phyloP scores from a whole-genome alignment of 2,888 invertebrate genomes.

The Ennomos erosarius region DNA sequence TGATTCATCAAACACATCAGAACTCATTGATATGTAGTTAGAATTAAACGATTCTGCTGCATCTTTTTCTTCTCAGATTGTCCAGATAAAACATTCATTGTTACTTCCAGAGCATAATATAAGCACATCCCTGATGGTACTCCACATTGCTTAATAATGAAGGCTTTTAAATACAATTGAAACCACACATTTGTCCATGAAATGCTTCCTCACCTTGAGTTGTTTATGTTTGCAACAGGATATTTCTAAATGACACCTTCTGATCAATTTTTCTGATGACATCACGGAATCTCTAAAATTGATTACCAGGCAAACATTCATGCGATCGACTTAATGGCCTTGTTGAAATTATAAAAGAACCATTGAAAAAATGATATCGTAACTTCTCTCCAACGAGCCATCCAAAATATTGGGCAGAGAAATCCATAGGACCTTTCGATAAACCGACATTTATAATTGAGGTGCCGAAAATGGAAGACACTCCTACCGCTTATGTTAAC shows the following conservation, averaged over 20 bases:
- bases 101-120: slow-evolving; percentile 16
- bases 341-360: slow-evolving; percentile 9
- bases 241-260: slow-evolving; percentile 11
- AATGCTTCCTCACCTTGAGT: slow-evolving; percentile 9
- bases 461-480: slow-evolving; percentile 18
- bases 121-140: slow-evolving; percentile 15
- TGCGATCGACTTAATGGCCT: slow-evolving; percentile 10
- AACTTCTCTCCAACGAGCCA: slow-evolving; percentile 3
- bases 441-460: slow-evolving; percentile 8
- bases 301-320: slow-evolving; percentile 10
- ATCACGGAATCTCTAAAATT: slow-evolving; percentile 14
- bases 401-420: slow-evolving; percentile 12
- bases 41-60: slow-evolving; percentile 14
- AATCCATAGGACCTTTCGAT: slow-evolving; percentile 16
- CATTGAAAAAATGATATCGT: slow-evolving; percentile 7
- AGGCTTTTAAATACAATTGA: slow-evolving; percentile 4
- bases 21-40: slow-evolving; percentile 25
- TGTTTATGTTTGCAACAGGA: slow-evolving; percentile 9
- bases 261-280: slow-evolving; percentile 7
- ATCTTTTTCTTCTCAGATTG: slow-evolving; percentile 12
- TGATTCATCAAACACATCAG: slow-evolving; percentile 11
- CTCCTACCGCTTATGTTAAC: slow-evolving; percentile 22
- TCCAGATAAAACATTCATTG: slow-evolving; percentile 17
- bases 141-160: slow-evolving; percentile 8
- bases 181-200: slow-evolving; percentile 12